A percentile compares a stretch with the other conserved stretches of the same genome.
Conservation (phyloP, 2,888 invertebrate genomes). For the Tipula unca region DNA sequence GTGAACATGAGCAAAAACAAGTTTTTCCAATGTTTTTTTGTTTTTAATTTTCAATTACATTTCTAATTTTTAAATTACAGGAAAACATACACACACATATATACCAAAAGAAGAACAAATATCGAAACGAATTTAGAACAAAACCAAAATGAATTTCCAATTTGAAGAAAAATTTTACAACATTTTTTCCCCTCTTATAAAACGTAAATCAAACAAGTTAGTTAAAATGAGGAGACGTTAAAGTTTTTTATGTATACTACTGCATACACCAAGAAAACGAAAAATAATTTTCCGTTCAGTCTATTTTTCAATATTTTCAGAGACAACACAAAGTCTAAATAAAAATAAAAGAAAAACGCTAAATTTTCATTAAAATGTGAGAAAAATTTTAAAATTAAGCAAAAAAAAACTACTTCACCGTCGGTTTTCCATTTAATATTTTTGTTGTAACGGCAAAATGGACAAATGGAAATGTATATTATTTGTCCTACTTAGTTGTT, state of each 20-base stretch:
- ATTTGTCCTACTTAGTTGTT: neutral
- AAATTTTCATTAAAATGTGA: neutral
- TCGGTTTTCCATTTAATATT: neutral
- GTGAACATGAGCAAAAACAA: neutral
- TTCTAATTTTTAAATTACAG: neutral
- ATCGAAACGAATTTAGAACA: neutral
- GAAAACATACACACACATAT: neutral
- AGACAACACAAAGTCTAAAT: neutral
- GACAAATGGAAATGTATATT: neutral
- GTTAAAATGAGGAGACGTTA: neutral
- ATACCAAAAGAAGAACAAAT: neutral
- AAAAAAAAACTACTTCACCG: neutral
- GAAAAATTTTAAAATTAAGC: neutral
- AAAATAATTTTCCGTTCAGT: neutral
- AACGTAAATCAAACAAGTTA: neutral
- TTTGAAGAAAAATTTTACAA: neutral
- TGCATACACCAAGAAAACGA: neutral
- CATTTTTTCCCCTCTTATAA: neutral
- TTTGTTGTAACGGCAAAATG: neutral
- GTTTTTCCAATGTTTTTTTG: neutral
- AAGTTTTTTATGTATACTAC: neutral
- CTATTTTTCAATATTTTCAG: neutral
- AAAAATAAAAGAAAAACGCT: neutral
- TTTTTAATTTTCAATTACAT: neutral
- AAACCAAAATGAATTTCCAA: neutral